phyloP scores from a whole-genome alignment of 2,888 invertebrate species.

The Cyclophora punctaria region DNA sequence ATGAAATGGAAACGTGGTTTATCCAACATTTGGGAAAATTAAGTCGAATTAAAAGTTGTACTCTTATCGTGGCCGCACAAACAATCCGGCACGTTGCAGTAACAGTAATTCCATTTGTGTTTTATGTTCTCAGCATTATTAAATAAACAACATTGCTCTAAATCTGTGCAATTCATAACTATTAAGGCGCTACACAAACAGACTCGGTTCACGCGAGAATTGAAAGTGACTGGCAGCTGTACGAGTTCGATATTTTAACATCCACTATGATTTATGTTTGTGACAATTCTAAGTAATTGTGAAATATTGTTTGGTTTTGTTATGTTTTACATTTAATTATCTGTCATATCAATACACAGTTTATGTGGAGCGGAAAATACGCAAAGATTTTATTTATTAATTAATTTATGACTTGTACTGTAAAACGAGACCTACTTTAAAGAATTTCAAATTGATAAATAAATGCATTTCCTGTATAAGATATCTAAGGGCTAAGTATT shows the following conservation, averaged over 20 bases:
- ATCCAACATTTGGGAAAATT: no score
- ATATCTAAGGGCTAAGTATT: no score
- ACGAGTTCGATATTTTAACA: constrained; percentile 15
- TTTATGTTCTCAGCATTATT: constrained; percentile 21
- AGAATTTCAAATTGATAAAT: no score
- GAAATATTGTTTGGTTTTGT: no score
- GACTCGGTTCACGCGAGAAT: constrained; percentile 66
- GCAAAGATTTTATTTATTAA: no score
- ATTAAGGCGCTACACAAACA: constrained; percentile 38
- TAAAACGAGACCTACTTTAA: no score
- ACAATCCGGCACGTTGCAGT: constrained; percentile 21
- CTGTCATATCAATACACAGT: no score
- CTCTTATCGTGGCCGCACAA: constrained; percentile 8
- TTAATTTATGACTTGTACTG: no score
- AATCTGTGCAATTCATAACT: constrained; percentile 38
- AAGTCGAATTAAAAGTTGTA: background rate
- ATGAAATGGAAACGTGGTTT: background rate
- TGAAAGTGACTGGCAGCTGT: constrained; percentile 58
- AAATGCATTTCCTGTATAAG: no score
- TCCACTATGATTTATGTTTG: constrained; percentile 18
- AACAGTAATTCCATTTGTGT: constrained; percentile 23
- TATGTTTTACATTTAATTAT: constrained; percentile 4
- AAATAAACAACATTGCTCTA: constrained; percentile 25
- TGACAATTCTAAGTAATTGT: constrained; percentile 15
- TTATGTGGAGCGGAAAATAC: no score